phyloP scores from a whole-genome alignment of 1,140 invertebrate genomes.

The Luehdorfia chinensis region DNA sequence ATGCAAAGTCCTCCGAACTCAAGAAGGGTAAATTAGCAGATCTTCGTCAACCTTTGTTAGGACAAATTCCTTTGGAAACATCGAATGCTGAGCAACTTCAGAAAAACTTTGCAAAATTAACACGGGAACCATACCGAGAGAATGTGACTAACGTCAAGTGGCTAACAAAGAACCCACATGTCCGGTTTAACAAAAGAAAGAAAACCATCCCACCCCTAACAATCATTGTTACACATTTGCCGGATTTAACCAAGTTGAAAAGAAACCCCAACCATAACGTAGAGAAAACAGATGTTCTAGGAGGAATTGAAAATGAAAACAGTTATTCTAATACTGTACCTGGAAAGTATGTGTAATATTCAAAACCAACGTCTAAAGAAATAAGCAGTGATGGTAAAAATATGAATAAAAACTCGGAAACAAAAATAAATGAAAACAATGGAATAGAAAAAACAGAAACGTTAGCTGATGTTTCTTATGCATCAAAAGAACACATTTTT shows the following conservation, averaged over 20 bases:
- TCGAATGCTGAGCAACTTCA: not conserved
- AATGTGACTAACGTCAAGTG: not conserved
- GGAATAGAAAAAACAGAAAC: too few species aligned
- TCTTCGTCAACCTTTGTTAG: not conserved
- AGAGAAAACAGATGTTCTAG: too few species aligned
- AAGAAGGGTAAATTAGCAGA: not conserved
- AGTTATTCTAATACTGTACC: too few species aligned
- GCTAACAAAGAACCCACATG: not conserved
- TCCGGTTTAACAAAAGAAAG: conserved; percentile 2
- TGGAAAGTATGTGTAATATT: too few species aligned
- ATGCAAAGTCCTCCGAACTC: not conserved
- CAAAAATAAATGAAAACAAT: too few species aligned
- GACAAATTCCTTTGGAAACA: not conserved
- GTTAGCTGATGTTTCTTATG: too few species aligned
- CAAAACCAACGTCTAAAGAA: too few species aligned
- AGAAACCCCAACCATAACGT: too few species aligned
- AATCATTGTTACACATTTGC: not conserved
- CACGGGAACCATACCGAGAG: not conserved
- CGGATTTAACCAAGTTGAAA: not conserved
- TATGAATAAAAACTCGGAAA: too few species aligned
- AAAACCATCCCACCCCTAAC: conserved; percentile 1
- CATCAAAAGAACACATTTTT: too few species aligned
- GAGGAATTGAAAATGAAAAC: too few species aligned
- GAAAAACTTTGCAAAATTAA: conserved; percentile 1
- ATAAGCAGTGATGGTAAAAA: too few species aligned